Conservation (phyloP, 2,888 invertebrate species). For the Cristatella mucedo region DNA sequence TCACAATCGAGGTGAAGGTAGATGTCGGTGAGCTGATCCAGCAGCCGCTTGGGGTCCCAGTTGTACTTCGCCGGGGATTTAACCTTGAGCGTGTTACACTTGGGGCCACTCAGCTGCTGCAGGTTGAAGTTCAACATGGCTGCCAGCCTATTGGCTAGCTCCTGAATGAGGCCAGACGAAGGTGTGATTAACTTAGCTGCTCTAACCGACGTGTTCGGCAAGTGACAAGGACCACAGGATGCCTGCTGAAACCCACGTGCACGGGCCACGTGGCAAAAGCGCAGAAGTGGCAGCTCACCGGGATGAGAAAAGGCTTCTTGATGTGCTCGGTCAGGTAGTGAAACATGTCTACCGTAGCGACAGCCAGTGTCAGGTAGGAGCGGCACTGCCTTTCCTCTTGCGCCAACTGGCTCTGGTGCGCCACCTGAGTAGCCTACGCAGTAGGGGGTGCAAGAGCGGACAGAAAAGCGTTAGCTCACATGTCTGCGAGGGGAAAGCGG, state of each 20-base stretch:
- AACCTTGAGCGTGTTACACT: slow-evolving; percentile 78
- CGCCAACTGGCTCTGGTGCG: slow-evolving; percentile 35
- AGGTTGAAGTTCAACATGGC: slow-evolving; percentile 98
- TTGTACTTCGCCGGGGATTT: slow-evolving; percentile 83
- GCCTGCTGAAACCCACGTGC: no score
- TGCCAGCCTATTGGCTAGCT: slow-evolving; percentile 78
- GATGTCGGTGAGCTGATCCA: slow-evolving; percentile 83
- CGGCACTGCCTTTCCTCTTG: slow-evolving; percentile 36
- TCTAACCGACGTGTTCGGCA: no score
- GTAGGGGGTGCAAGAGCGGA: background rate
- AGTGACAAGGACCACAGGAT: no score
- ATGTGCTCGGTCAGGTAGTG: slow-evolving; percentile 81
- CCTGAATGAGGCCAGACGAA: no score
- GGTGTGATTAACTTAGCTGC: no score
- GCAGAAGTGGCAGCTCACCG: slow-evolving; percentile 43
- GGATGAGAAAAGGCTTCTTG: slow-evolving; percentile 78
- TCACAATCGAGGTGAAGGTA: slow-evolving; percentile 88
- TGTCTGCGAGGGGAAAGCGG: background rate
- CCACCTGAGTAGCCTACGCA: slow-evolving; percentile 23
- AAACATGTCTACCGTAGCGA: slow-evolving; percentile 95
- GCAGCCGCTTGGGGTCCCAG: slow-evolving; percentile 82
- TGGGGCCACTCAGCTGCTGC: slow-evolving; percentile 84
- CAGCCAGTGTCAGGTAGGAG: slow-evolving; percentile 73
- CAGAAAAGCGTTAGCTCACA: background rate
- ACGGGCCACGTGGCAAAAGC: no score